Conservation (phyloP, 2,888 invertebrate species). For the Blastobasis lacticolella region DNA sequence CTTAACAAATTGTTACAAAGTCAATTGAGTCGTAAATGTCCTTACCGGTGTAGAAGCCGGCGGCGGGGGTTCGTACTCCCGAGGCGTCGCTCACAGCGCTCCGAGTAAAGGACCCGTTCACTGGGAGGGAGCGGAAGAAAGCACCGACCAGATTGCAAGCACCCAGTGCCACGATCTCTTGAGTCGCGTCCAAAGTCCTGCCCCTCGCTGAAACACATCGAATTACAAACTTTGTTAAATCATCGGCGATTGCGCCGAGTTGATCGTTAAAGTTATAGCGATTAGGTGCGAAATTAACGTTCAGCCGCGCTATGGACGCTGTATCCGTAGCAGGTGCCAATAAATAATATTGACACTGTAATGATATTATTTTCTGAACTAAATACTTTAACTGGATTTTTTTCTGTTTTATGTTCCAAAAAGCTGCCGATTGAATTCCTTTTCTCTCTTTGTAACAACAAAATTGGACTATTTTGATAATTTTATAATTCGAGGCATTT, state of each 20-base stretch:
- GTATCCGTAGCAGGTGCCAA: no score
- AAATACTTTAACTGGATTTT: no score
- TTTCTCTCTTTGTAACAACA: no score
- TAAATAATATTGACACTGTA: no score
- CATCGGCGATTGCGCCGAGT: slow-evolving; percentile 25
- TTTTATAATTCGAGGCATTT: no score
- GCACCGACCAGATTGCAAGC: slow-evolving; percentile 82
- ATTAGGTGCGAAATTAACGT: slow-evolving; percentile 8
- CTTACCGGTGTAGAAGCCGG: slow-evolving; percentile 82
- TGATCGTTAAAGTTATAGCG: slow-evolving; percentile 21
- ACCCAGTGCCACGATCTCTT: slow-evolving; percentile 87
- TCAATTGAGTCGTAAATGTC: slow-evolving; percentile 14
- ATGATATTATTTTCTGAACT: no score
- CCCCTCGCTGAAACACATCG: slow-evolving; percentile 72
- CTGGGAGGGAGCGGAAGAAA: slow-evolving; percentile 85
- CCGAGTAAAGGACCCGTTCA: slow-evolving; percentile 82
- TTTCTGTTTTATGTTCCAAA: no score
- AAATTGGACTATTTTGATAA: no score
- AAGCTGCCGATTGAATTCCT: no score
- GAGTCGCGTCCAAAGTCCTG: slow-evolving; percentile 82
- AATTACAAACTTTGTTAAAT: slow-evolving; percentile 31
- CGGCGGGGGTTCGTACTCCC: slow-evolving; percentile 83
- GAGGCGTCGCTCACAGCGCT: slow-evolving; percentile 88
- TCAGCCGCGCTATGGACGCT: background rate
- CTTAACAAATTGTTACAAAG: slow-evolving; percentile 30